Conservation (phyloP, 2,888 invertebrate species). For the Athalia cordata region DNA sequence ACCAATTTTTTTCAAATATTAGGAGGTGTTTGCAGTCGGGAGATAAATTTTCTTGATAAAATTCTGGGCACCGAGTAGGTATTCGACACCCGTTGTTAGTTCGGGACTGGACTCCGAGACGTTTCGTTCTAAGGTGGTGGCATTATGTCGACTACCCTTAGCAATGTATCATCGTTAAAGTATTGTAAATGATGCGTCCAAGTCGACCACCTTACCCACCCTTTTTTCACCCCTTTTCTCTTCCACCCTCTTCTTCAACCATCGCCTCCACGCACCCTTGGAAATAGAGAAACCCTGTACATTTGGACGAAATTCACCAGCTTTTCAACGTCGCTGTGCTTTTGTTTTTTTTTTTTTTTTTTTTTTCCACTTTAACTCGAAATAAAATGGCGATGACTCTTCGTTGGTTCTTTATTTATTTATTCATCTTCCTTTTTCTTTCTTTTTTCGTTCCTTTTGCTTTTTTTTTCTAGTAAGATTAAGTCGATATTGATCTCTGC, state of each 20-base stretch:
- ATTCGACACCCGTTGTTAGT: conserved; percentile 31
- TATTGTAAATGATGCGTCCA: conserved; percentile 58
- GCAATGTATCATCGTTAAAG: conserved; percentile 67
- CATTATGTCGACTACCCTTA: conserved; percentile 50
- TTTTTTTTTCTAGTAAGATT: too few species aligned
- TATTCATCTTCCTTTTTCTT: background rate
- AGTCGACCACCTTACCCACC: conserved; percentile 12
- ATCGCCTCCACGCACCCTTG: conserved; percentile 23
- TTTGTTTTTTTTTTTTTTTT: background rate
- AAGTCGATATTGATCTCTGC: too few species aligned
- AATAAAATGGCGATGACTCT: too few species aligned
- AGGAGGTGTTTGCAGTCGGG: background rate
- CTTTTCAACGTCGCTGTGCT: background rate
- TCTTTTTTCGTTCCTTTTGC: background rate
- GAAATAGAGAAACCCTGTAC: background rate
- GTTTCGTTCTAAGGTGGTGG: conserved; percentile 38
- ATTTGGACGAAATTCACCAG: background rate
- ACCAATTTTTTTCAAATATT: background rate
- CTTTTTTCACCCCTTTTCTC: background rate
- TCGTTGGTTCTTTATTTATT: background rate
- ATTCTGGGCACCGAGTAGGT: conserved; percentile 34
- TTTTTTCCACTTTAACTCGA: too few species aligned
- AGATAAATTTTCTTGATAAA: background rate
- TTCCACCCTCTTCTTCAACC: conserved; percentile 6
- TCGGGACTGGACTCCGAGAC: conserved; percentile 35